These are phyloP conservation scores for Pseudorasbora parva DNA, from an alignment of 2,113 vertebrate species.

Conservation along the genomic window DNA sequence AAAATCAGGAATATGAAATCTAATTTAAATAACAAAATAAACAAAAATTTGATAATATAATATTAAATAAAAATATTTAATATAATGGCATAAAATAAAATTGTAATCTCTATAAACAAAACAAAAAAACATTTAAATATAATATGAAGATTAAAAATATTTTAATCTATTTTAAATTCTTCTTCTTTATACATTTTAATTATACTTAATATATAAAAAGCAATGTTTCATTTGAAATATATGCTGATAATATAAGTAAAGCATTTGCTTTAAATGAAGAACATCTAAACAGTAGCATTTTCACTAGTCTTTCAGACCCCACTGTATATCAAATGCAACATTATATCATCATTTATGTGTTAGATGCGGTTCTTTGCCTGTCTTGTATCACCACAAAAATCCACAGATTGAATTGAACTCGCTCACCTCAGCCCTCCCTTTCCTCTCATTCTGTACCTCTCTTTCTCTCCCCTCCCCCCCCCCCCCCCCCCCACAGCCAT, in stretches of 20 bases:
- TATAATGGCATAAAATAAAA: neutral
- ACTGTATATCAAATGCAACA: neutral
- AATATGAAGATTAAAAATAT: too few species aligned
- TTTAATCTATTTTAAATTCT: too few species aligned
- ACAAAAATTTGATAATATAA: neutral
- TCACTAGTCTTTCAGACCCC: neutral
- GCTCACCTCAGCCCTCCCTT: constrained; percentile 17
- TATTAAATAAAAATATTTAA: neutral
- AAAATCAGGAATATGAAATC: neutral
- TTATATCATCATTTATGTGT: neutral
- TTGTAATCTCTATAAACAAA: too few species aligned
- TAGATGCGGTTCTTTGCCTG: neutral
- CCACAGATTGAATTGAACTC: constrained; percentile 29
- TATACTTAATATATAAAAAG: too few species aligned
- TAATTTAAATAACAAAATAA: neutral
- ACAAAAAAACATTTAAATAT: too few species aligned
- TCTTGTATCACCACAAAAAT: neutral
- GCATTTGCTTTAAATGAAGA: too few species aligned
- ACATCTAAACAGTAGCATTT: neutral
- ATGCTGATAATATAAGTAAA: too few species aligned
- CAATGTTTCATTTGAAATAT: too few species aligned
- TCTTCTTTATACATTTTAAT: too few species aligned
- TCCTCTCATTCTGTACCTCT: constrained; percentile 14
- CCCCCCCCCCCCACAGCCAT: constrained; percentile 9
- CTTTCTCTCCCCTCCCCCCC: neutral